Evolutionary conservation across 2,888 invertebrate species (phyloP).

Genomic region (Ophonus ardosiacus): DNA sequence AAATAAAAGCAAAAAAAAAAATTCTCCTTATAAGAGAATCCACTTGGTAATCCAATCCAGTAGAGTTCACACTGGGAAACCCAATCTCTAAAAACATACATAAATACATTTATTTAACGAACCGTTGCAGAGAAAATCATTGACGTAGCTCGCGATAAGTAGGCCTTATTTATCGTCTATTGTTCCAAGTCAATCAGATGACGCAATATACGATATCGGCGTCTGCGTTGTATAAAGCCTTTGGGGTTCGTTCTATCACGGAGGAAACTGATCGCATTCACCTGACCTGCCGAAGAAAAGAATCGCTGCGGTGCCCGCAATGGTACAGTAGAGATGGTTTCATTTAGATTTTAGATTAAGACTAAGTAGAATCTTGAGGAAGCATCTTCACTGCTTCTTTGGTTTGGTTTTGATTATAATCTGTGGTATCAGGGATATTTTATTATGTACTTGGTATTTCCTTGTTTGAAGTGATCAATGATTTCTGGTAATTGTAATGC

Average conservation of each 20-base stretch:
- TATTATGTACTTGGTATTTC: conserved; percentile 16
- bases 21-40: background rate
- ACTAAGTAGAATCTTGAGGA: conserved; percentile 4
- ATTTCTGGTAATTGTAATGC: conserved; percentile 29
- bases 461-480: conserved; percentile 28
- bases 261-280: background rate
- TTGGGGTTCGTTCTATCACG: conserved; percentile 31
- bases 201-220: conserved; percentile 53
- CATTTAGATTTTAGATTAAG: conserved; percentile 53
- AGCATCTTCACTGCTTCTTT: conserved; percentile 27
- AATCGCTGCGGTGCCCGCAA: conserved; percentile 2
- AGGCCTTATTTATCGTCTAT: conserved; percentile 58
- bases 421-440: conserved; percentile 39
- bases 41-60: conserved; percentile 32
- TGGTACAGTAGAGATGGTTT: conserved; percentile 17
- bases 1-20: conserved; percentile 5
- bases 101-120: conserved; percentile 62
- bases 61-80: conserved; percentile 45
- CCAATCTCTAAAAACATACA: conserved; percentile 37
- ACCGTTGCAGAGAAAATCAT: conserved; percentile 58
- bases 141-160: conserved; percentile 45
- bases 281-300: conserved; percentile 27
- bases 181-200: conserved; percentile 63
- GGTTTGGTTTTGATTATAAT: conserved; percentile 44
- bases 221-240: conserved; percentile 24